Evolutionary conservation across 1,140 invertebrate species (phyloP).

Genomic region (Micrasema minimum): DNA sequence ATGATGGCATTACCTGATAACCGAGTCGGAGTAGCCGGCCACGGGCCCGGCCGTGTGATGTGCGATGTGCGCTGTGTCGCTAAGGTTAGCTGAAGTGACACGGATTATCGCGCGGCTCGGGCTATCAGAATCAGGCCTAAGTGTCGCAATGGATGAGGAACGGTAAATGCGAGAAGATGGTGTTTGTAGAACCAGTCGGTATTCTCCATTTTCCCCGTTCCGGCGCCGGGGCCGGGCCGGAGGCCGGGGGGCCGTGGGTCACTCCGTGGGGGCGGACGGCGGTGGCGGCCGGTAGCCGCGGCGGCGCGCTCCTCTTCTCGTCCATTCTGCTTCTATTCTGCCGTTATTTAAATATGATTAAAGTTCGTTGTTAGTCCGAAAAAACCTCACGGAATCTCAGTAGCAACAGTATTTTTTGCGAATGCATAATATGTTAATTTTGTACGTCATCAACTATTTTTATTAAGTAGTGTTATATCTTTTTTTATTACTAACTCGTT

Average conservation of each 20-base stretch:
- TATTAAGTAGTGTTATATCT: too few relatives aligned
- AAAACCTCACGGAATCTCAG: background rate
- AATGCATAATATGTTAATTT: too few relatives aligned
- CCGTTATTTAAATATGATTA: background rate
- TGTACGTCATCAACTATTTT: background rate
- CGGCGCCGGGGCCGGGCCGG: background rate
- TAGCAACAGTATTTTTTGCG: background rate
- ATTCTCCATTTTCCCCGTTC: too few relatives aligned
- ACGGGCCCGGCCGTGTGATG: background rate
- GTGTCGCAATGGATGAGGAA: constrained; percentile 20
- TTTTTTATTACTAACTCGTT: too few relatives aligned
- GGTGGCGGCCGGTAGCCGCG: constrained; percentile 13
- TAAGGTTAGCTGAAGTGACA: constrained; percentile 2
- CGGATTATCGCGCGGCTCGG: background rate
- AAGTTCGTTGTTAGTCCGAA: background rate
- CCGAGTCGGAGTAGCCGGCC: background rate
- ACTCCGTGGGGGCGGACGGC: background rate
- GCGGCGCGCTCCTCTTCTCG: constrained; percentile 19
- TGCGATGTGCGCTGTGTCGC: background rate
- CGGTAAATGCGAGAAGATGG: constrained; percentile 11
- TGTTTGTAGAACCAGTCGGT: too few relatives aligned
- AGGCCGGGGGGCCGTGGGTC: background rate
- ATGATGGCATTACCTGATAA: background rate
- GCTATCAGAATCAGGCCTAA: background rate
- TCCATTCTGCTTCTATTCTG: background rate